These are phyloP conservation scores for Caenorhabditis imperialis DNA, from an alignment of 2,888 invertebrate genomes.

Conservation along the genomic window DNA sequence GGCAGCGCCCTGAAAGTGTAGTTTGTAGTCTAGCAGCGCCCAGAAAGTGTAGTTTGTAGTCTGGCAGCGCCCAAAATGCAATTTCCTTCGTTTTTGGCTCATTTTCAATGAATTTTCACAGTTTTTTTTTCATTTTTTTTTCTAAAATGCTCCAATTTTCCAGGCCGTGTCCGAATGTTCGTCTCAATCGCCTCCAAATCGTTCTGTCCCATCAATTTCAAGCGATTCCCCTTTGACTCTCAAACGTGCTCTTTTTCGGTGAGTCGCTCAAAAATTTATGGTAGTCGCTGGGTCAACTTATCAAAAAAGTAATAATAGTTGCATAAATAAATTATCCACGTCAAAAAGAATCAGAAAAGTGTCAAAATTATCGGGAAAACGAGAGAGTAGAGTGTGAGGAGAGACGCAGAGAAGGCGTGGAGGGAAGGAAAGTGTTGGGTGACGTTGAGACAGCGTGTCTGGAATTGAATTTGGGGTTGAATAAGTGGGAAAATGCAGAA, in stretches of 20 bases:
- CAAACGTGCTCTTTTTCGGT: slow-evolving; percentile 77
- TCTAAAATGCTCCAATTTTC: slow-evolving; percentile 2
- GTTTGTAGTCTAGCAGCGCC: too few species aligned
- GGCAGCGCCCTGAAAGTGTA: too few species aligned
- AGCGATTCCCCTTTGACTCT: slow-evolving; percentile 77
- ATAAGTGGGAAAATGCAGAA: too few species aligned
- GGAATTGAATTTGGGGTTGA: too few species aligned
- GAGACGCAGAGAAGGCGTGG: slow-evolving; percentile 32
- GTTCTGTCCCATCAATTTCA: slow-evolving; percentile 78
- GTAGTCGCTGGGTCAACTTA: slow-evolving; percentile 11
- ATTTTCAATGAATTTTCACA: too few species aligned
- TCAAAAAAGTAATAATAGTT: slow-evolving; percentile 24
- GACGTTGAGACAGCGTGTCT: slow-evolving; percentile 63
- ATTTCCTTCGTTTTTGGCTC: too few species aligned
- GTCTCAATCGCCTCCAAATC: slow-evolving; percentile 76
- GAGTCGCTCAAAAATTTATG: slow-evolving; percentile 41
- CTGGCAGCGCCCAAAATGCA: too few species aligned
- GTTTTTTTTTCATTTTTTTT: not conserved
- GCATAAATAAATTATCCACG: slow-evolving; percentile 27
- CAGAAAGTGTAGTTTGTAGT: too few species aligned
- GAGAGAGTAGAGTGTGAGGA: slow-evolving; percentile 13
- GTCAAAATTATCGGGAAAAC: too few species aligned
- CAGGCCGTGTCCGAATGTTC: slow-evolving; percentile 72
- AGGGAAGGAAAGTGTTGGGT: slow-evolving; percentile 62
- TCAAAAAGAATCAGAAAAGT: too few species aligned